Evolutionary conservation across 2,797 vertebrate genomes (phyloP), one percentile per base, ranked within the genome.

Genomic region (Typhlichthys eigenmanni): DNA sequence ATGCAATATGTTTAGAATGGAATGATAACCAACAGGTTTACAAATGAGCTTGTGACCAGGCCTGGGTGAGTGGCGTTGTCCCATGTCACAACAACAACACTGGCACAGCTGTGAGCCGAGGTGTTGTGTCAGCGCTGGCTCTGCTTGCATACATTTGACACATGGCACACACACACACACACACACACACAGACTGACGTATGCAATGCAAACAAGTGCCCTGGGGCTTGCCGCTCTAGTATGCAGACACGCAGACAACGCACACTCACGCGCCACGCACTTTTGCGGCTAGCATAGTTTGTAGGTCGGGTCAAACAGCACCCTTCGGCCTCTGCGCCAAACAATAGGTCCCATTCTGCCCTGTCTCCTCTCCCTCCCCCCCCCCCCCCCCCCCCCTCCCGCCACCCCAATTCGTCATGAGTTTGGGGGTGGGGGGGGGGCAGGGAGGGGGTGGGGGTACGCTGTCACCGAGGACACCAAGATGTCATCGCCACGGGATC

Each of bases 281-380:
- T 34, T 82, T 79, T 79, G 74, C 74, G 68, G 67, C 55, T 50
- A 69, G 68, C 59, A 2, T 17, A 14, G 69, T 76, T 79, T 74
- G 80, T 86, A 82, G 85, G 80, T 80, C 17, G 78, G 66, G 73
- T 81, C 79, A 84, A 80, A 76, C 74, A 75, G 79, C 80, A 83
- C 77, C 78, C 83, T 86, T 71, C 65, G 81, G 81, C 82, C 83
- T 60, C 70, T 51, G 66, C 70, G 74, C 62, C 68, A 46, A 76
- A 89, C 87, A 89, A 90, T 87, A 76, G 85, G 76, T 76, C 77
- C 80, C 79, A 87, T 91, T 90, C 87, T 90, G 72, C 62, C 58
- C 74, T 50, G 55, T 76, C 81, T 66, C 61, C 64, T 66, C 68
- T 57, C 64, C 63, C 29, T 63, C 62, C 57, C 55, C 82, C 43